Evolutionary conservation across 2,797 vertebrate species (phyloP).

Genomic region (Semotilus atromaculatus): DNA sequence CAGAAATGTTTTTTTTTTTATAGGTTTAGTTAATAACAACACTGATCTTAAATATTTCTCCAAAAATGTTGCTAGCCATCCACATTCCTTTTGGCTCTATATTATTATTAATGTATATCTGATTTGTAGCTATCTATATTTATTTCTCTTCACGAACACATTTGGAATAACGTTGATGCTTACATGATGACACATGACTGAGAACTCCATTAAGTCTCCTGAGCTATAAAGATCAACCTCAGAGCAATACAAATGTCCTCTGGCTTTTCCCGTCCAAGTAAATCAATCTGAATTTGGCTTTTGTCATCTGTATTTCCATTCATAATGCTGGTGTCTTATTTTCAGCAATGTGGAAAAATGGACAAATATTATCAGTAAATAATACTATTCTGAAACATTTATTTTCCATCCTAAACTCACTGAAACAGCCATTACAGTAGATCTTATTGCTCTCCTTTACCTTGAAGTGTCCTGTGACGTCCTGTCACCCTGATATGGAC

Average conservation of each 20-base stretch:
- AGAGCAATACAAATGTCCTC: slow-evolving; percentile 22
- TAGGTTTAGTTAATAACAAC: neutral
- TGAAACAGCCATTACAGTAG: slow-evolving; percentile 35
- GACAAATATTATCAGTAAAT: neutral
- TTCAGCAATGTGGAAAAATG: neutral
- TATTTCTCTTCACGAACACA: neutral
- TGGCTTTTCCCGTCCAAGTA: slow-evolving; percentile 14
- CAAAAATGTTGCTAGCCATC: too few relatives aligned
- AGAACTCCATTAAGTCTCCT: slow-evolving; percentile 27
- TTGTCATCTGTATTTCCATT: slow-evolving; percentile 27
- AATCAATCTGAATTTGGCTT: slow-evolving; percentile 25
- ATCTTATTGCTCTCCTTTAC: slow-evolving; percentile 39
- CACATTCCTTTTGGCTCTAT: neutral
- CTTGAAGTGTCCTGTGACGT: slow-evolving; percentile 44
- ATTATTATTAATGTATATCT: neutral
- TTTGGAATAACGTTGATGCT: neutral
- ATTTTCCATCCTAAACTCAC: slow-evolving; percentile 21
- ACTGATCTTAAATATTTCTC: neutral
- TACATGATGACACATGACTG: slow-evolving; percentile 11
- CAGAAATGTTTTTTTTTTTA: neutral
- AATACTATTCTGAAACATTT: slow-evolving; percentile 30
- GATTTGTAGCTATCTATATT: neutral
- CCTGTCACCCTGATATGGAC: slow-evolving; percentile 49
- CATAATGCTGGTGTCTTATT: slow-evolving; percentile 13
- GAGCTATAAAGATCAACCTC: slow-evolving; percentile 25